phyloP scores from a whole-genome alignment of 2,113 vertebrate species.

The Ochotona curzoniae region DNA sequence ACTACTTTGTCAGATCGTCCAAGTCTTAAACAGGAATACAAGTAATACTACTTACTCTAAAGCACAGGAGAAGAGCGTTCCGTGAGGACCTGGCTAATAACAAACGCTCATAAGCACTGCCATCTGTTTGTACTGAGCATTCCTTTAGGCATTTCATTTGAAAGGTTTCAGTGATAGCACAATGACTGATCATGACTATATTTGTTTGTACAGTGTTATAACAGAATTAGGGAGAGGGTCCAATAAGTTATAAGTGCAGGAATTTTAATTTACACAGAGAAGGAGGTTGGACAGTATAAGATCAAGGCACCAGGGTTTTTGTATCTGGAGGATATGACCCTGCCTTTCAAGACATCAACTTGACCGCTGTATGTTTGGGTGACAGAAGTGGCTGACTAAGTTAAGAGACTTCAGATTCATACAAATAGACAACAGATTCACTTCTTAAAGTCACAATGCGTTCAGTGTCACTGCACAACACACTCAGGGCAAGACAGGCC shows the following conservation, averaged over 20 bases:
- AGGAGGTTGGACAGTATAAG: background rate
- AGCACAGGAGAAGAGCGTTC: background rate
- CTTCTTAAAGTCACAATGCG: too few relatives aligned
- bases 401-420: background rate
- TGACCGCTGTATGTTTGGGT: background rate
- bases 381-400: accelerated
- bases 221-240: background rate
- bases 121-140: background rate
- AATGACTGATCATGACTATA: background rate
- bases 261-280: background rate
- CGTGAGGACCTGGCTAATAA: background rate
- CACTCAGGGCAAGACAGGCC: background rate
- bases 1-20: background rate
- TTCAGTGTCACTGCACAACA: too few relatives aligned
- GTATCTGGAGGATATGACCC: background rate
- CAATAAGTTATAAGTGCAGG: background rate
- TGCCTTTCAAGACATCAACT: background rate
- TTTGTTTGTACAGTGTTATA: background rate
- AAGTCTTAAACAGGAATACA: background rate
- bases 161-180: background rate
- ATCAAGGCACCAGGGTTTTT: background rate
- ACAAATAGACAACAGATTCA: background rate
- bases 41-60: background rate
- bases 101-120: background rate
- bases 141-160: background rate